phyloP scores from a whole-genome alignment of 37 sponge, comb jelly and placozoan genomes.

The Tethya wilhelma region DNA sequence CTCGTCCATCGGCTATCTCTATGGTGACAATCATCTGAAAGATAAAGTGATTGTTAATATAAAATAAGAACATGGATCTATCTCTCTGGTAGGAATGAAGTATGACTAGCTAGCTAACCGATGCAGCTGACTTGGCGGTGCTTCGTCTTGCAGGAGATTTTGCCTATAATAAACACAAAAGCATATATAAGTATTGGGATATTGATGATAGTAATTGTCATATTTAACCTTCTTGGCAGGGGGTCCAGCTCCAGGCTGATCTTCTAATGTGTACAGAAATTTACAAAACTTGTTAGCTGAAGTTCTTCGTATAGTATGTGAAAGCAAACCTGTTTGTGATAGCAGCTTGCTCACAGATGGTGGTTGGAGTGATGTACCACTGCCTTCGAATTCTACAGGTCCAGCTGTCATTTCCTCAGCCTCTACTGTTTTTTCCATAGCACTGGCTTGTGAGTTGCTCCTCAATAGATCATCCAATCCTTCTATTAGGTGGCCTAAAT shows the following conservation, averaged over 20 bases:
- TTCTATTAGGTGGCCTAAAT: neutral
- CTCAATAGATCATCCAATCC: neutral
- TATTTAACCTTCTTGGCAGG: too few relatives aligned
- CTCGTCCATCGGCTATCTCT: constrained; percentile 7
- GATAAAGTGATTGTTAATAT: neutral
- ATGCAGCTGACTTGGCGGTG: too few relatives aligned
- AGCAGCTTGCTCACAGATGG: constrained; percentile 16
- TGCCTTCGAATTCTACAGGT: neutral
- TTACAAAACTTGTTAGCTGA: too few relatives aligned
- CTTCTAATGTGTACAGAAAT: too few relatives aligned
- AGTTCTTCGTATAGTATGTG: too few relatives aligned
- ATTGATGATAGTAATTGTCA: too few relatives aligned
- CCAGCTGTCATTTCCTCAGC: neutral
- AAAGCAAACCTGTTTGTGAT: neutral
- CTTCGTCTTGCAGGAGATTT: too few relatives aligned
- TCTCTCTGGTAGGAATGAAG: neutral
- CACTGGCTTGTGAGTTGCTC: neutral
- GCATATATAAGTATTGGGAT: too few relatives aligned
- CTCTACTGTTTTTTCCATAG: neutral
- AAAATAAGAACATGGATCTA: neutral
- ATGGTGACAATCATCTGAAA: constrained; percentile 16
- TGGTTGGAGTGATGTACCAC: constrained; percentile 10
- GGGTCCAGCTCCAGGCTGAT: too few relatives aligned
- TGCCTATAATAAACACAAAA: too few relatives aligned
- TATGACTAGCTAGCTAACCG: too few relatives aligned